Base-by-base conservation (phyloP, 1,140 invertebrate genomes). In the Papilio glaucus region DNA sequence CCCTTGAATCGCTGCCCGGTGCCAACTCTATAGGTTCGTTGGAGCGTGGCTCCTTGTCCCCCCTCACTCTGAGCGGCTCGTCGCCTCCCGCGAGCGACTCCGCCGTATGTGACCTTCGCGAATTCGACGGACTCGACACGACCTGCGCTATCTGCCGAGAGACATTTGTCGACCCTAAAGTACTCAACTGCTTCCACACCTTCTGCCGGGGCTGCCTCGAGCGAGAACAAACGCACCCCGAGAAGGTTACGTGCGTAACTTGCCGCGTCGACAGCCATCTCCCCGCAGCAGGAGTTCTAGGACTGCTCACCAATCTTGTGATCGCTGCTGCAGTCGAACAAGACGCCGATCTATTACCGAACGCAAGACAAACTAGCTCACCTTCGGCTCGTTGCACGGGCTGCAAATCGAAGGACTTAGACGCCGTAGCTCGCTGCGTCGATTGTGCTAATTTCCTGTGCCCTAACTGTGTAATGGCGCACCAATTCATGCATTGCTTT, bases 401-500 rank as follows among this genome's bases (percentile, higher is more conserved):
- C 85, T 98, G 97, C 94, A 97, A 98, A 88, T 97, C 96, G 39
- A 97, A 96, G 85, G 96, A 97, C 89, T 95, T 96, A 4, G 96
- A 96, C 95, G 97, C 97, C 15, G 96, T 98, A 79, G 97, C 97
- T 75, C 96, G 97, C 80, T 99, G 98, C 93, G 96, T 98, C 85
- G 98, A 99, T 89, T 99, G 98, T 93, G 96, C 96, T 76, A 98
- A 98, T 86, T 98, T 97, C 87, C 95, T 99, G 57, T 99, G 98
- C 93, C 95, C 97, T 53, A 98, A 98, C 85, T 99, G 98, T 95
- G 98, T 98, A 79, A 98, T 98, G 95, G 98, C 98, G 49, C 98
- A 99, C 91, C 97, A 99, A 91, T 99, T 97, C 89, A 99, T 99
- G 98, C 98, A 99, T 89, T 99, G 98, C 89, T 99, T 99, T 93